These are phyloP conservation scores for Tupaia chinensis DNA, from an alignment of 2,113 vertebrate species.

Conservation along the genomic window DNA sequence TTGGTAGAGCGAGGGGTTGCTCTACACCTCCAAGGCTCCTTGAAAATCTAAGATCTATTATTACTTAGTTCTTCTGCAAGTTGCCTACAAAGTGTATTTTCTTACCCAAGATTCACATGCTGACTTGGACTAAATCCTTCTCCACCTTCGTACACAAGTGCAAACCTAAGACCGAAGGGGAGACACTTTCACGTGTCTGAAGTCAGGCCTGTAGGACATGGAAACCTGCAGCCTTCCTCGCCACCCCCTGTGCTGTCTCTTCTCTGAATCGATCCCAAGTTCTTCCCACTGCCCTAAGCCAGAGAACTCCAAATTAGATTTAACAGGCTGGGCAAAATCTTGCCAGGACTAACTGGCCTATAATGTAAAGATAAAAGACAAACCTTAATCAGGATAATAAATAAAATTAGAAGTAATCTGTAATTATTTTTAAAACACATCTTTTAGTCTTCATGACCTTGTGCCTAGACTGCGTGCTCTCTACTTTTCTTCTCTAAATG, in stretches of 20 bases:
- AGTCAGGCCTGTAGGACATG: neutral
- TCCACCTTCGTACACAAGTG: neutral
- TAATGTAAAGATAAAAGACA: neutral
- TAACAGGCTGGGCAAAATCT: neutral
- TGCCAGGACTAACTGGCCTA: neutral
- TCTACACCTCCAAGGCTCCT: neutral
- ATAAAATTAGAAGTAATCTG: neutral
- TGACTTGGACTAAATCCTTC: neutral
- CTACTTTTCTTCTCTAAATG: slow-evolving; percentile 36
- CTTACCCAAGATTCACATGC: neutral
- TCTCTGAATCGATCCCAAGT: neutral
- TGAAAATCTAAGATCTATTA: neutral
- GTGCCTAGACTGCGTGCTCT: neutral
- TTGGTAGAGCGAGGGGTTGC: neutral
- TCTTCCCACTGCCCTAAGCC: neutral
- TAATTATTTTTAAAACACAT: neutral
- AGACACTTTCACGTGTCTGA: accelerated
- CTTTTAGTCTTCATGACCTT: neutral
- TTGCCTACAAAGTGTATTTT: neutral
- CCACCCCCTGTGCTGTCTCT: neutral
- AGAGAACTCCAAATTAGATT: neutral
- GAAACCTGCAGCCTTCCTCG: too few species aligned
- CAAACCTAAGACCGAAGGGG: neutral
- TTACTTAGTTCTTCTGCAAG: too few species aligned
- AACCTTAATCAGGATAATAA: neutral